A percentile compares a stretch with the other conserved stretches of the same genome.
Evolutionary conservation across 2,888 invertebrate genomes (phyloP).

Genomic region (Aromia moschata): DNA sequence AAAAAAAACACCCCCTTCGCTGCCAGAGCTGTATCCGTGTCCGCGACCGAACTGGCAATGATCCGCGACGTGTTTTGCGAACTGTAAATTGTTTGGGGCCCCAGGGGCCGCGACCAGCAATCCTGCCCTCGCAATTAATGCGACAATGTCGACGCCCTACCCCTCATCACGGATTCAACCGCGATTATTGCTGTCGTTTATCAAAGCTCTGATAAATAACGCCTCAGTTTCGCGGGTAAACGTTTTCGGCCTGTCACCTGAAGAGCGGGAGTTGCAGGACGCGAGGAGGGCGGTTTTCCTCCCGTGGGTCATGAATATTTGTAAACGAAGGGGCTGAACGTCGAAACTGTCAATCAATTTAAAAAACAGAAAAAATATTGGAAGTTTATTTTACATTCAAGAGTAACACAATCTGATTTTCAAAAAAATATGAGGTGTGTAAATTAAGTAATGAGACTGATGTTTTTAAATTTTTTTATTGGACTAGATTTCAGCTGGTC

Average conservation of each 20-base stretch:
- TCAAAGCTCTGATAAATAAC: conserved; percentile 26
- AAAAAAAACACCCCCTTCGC: conserved; percentile 16
- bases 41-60: conserved; percentile 66
- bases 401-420: no score
- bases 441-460: no score
- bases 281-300: no score
- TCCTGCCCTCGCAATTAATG: conserved; percentile 63
- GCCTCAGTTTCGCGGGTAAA: conserved; percentile 25
- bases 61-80: conserved; percentile 72
- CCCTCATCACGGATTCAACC: conserved; percentile 37
- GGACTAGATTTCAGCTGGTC: no score
- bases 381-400: no score
- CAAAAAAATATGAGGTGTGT: no score
- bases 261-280: no score
- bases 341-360: no score
- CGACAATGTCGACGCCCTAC: conserved; percentile 51
- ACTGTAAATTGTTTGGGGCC: conserved; percentile 71
- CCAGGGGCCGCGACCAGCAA: conserved; percentile 55
- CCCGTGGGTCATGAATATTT: no score
- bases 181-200: conserved; percentile 39
- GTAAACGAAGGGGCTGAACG: no score
- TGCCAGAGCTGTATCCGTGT: conserved; percentile 39
- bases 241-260: conserved; percentile 41
- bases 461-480: no score
- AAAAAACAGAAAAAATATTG: no score